Percentiles rank a stretch among this genome's conserved stretches.
phyloP scores from a whole-genome alignment of 2,888 invertebrate species.

The Spodoptera picta region DNA sequence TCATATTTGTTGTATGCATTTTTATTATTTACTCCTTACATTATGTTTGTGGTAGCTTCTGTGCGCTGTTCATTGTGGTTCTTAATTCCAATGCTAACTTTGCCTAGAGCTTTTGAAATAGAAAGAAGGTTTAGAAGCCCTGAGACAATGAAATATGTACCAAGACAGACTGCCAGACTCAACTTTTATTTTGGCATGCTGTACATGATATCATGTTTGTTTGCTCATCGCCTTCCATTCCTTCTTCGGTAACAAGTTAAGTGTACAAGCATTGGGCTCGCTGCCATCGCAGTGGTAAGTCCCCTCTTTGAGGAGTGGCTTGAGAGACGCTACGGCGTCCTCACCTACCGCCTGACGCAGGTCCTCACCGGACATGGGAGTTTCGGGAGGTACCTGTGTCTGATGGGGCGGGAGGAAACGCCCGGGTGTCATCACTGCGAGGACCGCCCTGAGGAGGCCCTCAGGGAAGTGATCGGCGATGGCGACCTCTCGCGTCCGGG shows the following conservation, averaged over 20 bases:
- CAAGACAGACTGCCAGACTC: slow-evolving; percentile 95
- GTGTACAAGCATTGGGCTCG: too few relatives aligned
- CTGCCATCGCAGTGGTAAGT: too few relatives aligned
- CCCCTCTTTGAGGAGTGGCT: too few relatives aligned
- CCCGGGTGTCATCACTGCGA: too few relatives aligned
- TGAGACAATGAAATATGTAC: slow-evolving; percentile 94
- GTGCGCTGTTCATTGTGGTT: slow-evolving; percentile 96
- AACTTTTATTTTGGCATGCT: slow-evolving; percentile 97
- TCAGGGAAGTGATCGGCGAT: too few relatives aligned
- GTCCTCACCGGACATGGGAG: too few relatives aligned
- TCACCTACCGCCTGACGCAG: too few relatives aligned
- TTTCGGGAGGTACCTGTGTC: too few relatives aligned
- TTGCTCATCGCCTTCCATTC: slow-evolving; percentile 90
- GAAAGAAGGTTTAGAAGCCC: slow-evolving; percentile 95
- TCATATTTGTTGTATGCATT: slow-evolving; percentile 97
- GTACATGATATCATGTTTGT: slow-evolving; percentile 94
- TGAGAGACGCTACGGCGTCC: too few relatives aligned
- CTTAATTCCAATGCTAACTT: slow-evolving; percentile 95
- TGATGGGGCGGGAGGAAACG: too few relatives aligned
- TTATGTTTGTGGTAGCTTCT: slow-evolving; percentile 95
- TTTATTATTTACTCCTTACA: slow-evolving; percentile 96
- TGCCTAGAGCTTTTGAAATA: slow-evolving; percentile 96
- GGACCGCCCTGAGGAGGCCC: too few relatives aligned
- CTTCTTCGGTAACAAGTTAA: slow-evolving; percentile 72
- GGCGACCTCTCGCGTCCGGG: too few relatives aligned